Percentiles rank a stretch among this genome's conserved stretches.
Conservation (phyloP, 2,888 invertebrate genomes). For the Belgica antarctica region DNA sequence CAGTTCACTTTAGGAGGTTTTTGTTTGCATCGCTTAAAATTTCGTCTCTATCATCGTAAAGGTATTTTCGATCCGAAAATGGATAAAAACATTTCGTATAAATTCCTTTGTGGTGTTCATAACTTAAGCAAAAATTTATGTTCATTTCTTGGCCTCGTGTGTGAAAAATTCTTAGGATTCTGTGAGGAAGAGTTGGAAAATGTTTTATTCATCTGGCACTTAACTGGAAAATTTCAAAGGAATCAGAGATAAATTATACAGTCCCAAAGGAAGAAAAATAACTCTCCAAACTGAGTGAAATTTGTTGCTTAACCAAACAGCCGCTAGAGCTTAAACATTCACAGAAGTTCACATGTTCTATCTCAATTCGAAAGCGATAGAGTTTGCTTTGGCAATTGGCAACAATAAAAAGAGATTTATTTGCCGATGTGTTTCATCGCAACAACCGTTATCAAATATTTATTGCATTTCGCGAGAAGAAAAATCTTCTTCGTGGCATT, state of each 20-base stretch:
- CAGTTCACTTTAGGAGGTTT: too few species aligned
- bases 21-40: too few species aligned
- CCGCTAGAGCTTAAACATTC: neutral
- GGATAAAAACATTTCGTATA: slow-evolving; percentile 1
- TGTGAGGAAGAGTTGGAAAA: slow-evolving; percentile 3
- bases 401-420: slow-evolving; percentile 11
- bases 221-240: neutral
- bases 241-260: slow-evolving; percentile 18
- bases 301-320: slow-evolving; percentile 1
- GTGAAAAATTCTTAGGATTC: neutral
- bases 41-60: neutral
- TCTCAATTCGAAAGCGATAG: neutral
- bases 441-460: slow-evolving; percentile 6
- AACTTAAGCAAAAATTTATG: slow-evolving; percentile 21
- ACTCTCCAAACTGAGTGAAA: neutral
- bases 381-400: slow-evolving; percentile 1
- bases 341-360: too few species aligned
- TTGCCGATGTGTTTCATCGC: neutral
- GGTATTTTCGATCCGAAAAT: neutral
- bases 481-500: neutral
- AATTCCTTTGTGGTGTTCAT: slow-evolving; percentile 22
- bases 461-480: neutral
- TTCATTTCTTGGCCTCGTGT: neutral
- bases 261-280: neutral
- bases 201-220: slow-evolving; percentile 13